These are phyloP conservation scores for Peribatodes rhomboidaria DNA, from an alignment of 2,888 invertebrate genomes.

Conservation along the genomic window DNA sequence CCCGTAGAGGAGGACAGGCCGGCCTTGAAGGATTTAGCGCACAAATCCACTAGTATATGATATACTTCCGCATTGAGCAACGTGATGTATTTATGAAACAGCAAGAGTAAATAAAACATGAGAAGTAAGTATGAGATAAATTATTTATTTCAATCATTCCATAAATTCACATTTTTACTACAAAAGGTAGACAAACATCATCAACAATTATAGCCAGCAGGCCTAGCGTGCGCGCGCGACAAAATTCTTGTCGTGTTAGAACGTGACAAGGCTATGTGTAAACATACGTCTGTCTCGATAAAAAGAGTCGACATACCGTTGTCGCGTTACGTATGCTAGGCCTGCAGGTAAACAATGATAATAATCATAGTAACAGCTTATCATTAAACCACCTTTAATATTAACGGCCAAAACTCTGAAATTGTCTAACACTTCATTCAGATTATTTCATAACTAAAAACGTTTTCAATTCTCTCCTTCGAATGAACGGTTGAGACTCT, in stretches of 20 bases:
- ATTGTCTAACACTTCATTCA: neutral
- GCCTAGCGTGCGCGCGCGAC: too few relatives aligned
- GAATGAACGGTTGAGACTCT: neutral
- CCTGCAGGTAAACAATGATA: slow-evolving; percentile 17
- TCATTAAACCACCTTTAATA: slow-evolving; percentile 15
- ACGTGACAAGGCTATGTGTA: too few relatives aligned
- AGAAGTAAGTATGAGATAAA: neutral
- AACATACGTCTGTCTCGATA: too few relatives aligned
- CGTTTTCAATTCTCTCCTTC: neutral
- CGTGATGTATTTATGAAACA: too few relatives aligned
- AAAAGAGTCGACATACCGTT: too few relatives aligned
- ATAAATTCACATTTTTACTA: slow-evolving; percentile 15
- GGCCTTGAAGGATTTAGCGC: too few relatives aligned
- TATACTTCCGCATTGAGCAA: too few relatives aligned
- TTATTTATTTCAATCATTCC: slow-evolving; percentile 21
- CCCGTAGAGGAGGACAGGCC: too few relatives aligned
- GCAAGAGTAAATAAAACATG: neutral
- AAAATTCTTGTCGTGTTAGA: too few relatives aligned
- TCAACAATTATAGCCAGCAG: neutral
- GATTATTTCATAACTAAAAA: neutral
- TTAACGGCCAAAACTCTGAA: slow-evolving; percentile 4
- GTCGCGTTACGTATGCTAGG: too few relatives aligned
- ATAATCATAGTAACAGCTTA: slow-evolving; percentile 21
- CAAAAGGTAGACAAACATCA: slow-evolving; percentile 1
- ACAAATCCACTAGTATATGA: too few relatives aligned